Base-by-base conservation (phyloP, 1,140 invertebrate species). In the Medauroidea extradentata region DNA sequence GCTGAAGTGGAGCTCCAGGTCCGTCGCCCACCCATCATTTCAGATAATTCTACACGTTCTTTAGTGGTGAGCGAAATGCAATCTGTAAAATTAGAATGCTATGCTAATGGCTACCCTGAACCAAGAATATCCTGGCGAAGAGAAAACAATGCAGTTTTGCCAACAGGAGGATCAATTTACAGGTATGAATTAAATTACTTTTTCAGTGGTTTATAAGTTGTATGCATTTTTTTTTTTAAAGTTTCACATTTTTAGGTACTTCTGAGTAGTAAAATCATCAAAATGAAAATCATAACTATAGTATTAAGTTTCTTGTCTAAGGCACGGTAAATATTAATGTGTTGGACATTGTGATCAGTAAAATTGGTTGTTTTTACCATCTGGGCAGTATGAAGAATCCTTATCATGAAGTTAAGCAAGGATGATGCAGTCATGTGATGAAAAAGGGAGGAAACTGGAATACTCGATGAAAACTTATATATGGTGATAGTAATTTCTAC, bases 71-170 rank as follows among this genome's bases (percentile, higher is more conserved):
- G 85, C 60, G 90, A 94, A 74, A 86, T 85, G 23, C 84, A 90
- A 73, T 75, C 83, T 59, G 87, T 94, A 0, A 82, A 85, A 65
- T 81, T 96, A 71, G 86, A 93, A 71, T 96, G 93, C 72, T 94
- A 93, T 70, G 90, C 93, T 5, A 85, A 85, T 59, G 93, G 91
- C 16, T 91, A 85, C 73, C 91, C 91, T 14, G 70, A 74, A 2
- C 92, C 94, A 18, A 85, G 84, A 69, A 89, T 96, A 60, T 93
- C 90, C 11, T 96, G 93, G 93, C 82, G 92, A 63, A 81, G 93
- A 63, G 91, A 95, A 76, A 95, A 96, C 71, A 94, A 95, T 77
- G 92, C 91, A 44, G 88, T 96, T 62, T 76, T 96, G 63, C 91
- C 93, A 4, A 94, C 91, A 21, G 92, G 92, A 63, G 88, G 88